phyloP scores from a whole-genome alignment of 2,113 vertebrate genomes.

The Colossoma macropomum region DNA sequence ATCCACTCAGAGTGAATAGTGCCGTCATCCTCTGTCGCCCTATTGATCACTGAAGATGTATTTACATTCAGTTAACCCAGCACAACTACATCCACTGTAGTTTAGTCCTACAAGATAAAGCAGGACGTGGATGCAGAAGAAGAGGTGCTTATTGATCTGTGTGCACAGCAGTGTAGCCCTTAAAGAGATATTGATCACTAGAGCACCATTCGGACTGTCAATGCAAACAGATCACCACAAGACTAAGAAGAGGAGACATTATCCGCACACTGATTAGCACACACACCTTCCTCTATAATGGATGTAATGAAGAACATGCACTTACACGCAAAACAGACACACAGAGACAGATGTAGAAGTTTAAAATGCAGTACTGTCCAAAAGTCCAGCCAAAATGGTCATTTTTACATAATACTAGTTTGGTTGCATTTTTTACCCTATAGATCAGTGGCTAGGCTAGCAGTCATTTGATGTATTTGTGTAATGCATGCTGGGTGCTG shows the following conservation, averaged over 20 bases:
- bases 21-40: background rate
- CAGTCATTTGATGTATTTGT: no score
- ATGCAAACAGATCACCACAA: slow-evolving; percentile 30
- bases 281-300: background rate
- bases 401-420: no score
- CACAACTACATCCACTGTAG: slow-evolving; percentile 24
- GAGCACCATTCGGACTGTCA: slow-evolving; percentile 37
- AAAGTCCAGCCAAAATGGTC: no score
- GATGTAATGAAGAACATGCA: background rate
- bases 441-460: no score
- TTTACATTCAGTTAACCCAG: slow-evolving; percentile 37
- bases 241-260: slow-evolving; percentile 10
- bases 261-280: slow-evolving; percentile 8
- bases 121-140: slow-evolving; percentile 26
- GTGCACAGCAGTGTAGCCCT: background rate
- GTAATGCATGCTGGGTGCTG: no score
- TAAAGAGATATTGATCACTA: slow-evolving; percentile 48
- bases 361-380: no score
- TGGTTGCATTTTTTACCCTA: no score
- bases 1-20: background rate
- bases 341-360: background rate
- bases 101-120: slow-evolving; percentile 35
- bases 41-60: slow-evolving; percentile 35
- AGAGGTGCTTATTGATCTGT: slow-evolving; percentile 40
- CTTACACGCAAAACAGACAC: background rate